Evolutionary conservation across 2,113 vertebrate genomes (phyloP).

Genomic region (Panthera leo): DNA sequence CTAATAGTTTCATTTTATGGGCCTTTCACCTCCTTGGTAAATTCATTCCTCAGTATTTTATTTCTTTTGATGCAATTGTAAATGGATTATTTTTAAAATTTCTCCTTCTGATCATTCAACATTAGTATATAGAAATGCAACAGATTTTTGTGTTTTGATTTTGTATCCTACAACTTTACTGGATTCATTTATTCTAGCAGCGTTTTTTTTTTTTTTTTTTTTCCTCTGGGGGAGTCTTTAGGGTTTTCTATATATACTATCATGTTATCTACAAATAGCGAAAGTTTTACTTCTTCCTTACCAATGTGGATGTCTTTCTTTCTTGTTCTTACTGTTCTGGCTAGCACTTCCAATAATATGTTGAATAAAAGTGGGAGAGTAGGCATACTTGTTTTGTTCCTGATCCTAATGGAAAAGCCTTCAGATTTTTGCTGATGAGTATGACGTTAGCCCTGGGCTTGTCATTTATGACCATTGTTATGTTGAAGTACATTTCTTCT

Average conservation of each 20-base stretch:
- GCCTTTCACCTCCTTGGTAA: neutral
- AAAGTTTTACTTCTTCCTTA: neutral
- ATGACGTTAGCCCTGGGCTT: neutral
- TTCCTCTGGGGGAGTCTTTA: neutral
- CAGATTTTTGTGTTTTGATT: neutral
- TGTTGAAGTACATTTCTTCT: neutral
- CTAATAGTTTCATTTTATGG: neutral
- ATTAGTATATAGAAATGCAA: neutral
- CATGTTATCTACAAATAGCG: neutral
- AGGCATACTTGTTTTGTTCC: neutral
- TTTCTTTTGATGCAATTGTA: neutral
- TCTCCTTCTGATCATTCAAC: neutral
- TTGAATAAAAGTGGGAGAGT: neutral
- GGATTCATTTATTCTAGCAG: neutral
- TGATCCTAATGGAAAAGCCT: neutral
- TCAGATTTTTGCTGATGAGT: neutral
- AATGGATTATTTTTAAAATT: neutral
- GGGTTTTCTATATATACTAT: neutral
- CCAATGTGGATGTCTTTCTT: neutral
- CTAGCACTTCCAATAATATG: neutral
- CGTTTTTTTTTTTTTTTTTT: neutral
- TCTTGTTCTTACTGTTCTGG: neutral
- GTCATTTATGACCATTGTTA: neutral
- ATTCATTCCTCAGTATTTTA: neutral
- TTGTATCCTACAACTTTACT: neutral